Conservation (phyloP, 2,797 vertebrate genomes). For the Hipposideros larvatus region DNA sequence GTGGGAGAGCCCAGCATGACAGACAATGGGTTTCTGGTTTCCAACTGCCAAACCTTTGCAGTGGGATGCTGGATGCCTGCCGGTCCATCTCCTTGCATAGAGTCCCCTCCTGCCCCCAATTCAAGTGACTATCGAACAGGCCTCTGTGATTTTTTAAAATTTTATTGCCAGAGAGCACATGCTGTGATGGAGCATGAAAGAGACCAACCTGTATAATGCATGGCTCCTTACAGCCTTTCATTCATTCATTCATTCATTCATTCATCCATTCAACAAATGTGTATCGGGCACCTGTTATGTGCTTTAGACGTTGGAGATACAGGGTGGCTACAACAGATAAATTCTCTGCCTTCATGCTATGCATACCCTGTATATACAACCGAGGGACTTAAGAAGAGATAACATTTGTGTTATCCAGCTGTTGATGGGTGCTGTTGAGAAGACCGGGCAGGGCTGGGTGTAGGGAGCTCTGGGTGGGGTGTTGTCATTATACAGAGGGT, state of each 20-base stretch:
- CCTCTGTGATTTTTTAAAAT: background rate
- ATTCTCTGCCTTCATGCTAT: background rate
- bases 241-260: accelerated
- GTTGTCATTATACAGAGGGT: accelerated
- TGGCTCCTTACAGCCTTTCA: accelerated
- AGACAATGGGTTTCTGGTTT: too few relatives aligned
- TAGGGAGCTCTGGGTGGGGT: background rate
- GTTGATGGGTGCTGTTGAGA: accelerated
- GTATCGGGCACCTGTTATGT: background rate
- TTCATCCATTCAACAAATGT: accelerated
- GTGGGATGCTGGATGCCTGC: accelerated
- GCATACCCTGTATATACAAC: too few relatives aligned
- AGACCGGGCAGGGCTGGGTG: accelerated
- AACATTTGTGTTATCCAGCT: accelerated
- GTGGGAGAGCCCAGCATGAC: accelerated
- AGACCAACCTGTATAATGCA: accelerated
- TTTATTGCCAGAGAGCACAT: background rate
- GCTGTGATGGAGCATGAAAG: accelerated
- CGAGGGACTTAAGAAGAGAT: accelerated
- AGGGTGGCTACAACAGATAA: too few relatives aligned
- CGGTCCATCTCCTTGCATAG: accelerated
- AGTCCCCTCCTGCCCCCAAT: background rate
- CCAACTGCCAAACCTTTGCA: accelerated
- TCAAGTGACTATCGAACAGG: background rate
- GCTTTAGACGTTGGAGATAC: background rate